These are phyloP conservation scores for Epinotia nisella DNA, from an alignment of 2,888 invertebrate species.

Conservation along the genomic window DNA sequence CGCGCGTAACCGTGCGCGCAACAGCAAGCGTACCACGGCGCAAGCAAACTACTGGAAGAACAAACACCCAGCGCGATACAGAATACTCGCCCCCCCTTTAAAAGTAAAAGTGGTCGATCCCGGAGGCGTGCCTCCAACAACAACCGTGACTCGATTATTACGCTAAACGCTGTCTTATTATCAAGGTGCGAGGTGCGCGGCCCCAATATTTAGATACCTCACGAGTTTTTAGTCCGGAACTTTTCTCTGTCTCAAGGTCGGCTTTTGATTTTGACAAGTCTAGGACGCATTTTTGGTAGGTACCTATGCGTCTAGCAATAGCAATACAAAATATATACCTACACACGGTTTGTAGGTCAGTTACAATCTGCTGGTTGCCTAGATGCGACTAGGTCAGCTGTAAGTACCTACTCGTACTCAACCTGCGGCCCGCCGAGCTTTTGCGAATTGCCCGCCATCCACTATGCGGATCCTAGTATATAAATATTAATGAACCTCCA, in stretches of 20 bases:
- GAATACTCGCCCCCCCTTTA: slow-evolving; percentile 64
- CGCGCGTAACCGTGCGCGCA: slow-evolving; percentile 57
- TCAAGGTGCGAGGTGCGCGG: slow-evolving; percentile 65
- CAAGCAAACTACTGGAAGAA: slow-evolving; percentile 58
- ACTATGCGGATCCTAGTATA: no score
- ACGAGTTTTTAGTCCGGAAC: slow-evolving; percentile 53
- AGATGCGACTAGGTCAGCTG: neutral
- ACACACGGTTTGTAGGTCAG: neutral
- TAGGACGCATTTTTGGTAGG: slow-evolving; percentile 7
- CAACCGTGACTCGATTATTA: slow-evolving; percentile 62
- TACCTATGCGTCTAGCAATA: neutral
- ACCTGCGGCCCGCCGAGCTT: no score
- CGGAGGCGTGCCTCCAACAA: slow-evolving; percentile 65
- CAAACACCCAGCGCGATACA: slow-evolving; percentile 44
- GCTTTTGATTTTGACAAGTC: slow-evolving; percentile 35
- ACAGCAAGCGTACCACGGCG: slow-evolving; percentile 58
- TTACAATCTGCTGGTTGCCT: neutral
- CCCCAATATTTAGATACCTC: slow-evolving; percentile 55
- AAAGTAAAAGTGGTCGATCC: slow-evolving; percentile 82
- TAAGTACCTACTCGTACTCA: no score
- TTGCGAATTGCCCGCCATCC: no score
- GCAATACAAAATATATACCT: neutral
- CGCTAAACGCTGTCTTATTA: slow-evolving; percentile 54
- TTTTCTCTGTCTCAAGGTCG: slow-evolving; percentile 60
- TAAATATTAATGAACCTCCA: no score